A percentile compares a stretch with the other conserved stretches of the same genome.
These are phyloP conservation scores for Cotesia congregata DNA, from an alignment of 2,888 invertebrate species.

Conservation along the genomic window DNA sequence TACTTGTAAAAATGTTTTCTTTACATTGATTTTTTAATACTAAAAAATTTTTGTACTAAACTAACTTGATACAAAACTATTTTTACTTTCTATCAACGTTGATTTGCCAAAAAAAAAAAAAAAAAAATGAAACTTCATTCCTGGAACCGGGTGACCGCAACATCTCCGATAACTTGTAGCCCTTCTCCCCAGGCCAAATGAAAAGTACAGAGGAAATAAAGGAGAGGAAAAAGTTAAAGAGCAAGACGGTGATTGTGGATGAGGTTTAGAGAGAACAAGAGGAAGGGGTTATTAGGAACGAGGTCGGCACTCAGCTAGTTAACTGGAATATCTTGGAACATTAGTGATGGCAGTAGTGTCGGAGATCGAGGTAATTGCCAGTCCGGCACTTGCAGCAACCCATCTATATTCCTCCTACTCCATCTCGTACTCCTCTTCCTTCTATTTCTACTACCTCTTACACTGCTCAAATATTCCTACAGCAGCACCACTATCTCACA, in stretches of 20 bases:
- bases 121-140: too few species aligned
- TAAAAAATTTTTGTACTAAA: too few species aligned
- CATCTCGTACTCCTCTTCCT: background rate
- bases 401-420: background rate
- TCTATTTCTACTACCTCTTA: background rate
- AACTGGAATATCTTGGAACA: slow-evolving; percentile 31
- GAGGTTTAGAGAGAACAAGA: background rate
- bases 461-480: background rate
- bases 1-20: too few species aligned
- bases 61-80: too few species aligned
- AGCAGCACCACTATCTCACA: slow-evolving; percentile 10
- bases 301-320: slow-evolving; percentile 19
- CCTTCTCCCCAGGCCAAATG: background rate
- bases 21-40: too few species aligned
- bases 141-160: too few species aligned
- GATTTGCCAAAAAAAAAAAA: too few species aligned
- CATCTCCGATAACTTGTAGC: background rate
- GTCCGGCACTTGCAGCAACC: slow-evolving; percentile 15
- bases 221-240: background rate
- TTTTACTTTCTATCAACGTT: too few species aligned
- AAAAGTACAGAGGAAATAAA: background rate
- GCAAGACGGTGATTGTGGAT: background rate
- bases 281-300: background rate
- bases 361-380: slow-evolving; percentile 31
- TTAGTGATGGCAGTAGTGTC: slow-evolving; percentile 27